A percentile compares a stretch with the other conserved stretches of the same genome.
Conservation (phyloP, 2,113 vertebrate species). For the Lota lota region DNA sequence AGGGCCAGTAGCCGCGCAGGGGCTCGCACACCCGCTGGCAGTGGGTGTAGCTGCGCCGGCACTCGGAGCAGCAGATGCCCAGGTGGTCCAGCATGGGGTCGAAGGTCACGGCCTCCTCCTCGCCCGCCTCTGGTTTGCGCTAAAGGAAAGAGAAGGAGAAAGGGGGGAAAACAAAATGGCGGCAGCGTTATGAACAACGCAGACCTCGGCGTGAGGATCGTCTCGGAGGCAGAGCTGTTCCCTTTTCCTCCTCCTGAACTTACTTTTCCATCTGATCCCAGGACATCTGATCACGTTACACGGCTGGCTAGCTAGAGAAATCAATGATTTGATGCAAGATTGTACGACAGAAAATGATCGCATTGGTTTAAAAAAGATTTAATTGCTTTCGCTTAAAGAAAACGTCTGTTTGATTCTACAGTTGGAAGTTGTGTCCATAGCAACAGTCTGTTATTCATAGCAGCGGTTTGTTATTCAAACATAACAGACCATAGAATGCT, state of each 20-base stretch:
- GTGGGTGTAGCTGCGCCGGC: constrained; percentile 86
- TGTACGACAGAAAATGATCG: too few relatives aligned
- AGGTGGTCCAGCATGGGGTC: constrained; percentile 92
- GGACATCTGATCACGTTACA: not conserved
- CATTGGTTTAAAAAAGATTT: too few relatives aligned
- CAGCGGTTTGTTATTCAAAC: too few relatives aligned
- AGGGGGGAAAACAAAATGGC: constrained; percentile 1
- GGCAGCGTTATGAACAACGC: too few relatives aligned
- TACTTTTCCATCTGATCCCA: not conserved
- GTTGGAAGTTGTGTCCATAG: too few relatives aligned
- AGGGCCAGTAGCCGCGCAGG: constrained; percentile 81
- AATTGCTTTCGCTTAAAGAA: too few relatives aligned
- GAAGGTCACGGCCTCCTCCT: constrained; percentile 81
- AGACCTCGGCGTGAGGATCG: too few relatives aligned
- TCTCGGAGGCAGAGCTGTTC: not conserved
- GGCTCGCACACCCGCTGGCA: constrained; percentile 91
- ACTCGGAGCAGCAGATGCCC: constrained; percentile 90
- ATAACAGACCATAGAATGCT: too few relatives aligned
- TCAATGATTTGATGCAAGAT: too few relatives aligned
- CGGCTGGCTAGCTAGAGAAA: too few relatives aligned
- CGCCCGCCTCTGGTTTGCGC: constrained; percentile 66
- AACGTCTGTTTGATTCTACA: too few relatives aligned
- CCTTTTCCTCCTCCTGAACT: constrained; percentile 6
- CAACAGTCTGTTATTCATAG: too few relatives aligned
- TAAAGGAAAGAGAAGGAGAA: constrained; percentile 47